A percentile compares a stretch with the other conserved stretches of the same genome.
These are phyloP conservation scores for Ormyrus rosae DNA, from an alignment of 2,888 invertebrate species.

Conservation along the genomic window DNA sequence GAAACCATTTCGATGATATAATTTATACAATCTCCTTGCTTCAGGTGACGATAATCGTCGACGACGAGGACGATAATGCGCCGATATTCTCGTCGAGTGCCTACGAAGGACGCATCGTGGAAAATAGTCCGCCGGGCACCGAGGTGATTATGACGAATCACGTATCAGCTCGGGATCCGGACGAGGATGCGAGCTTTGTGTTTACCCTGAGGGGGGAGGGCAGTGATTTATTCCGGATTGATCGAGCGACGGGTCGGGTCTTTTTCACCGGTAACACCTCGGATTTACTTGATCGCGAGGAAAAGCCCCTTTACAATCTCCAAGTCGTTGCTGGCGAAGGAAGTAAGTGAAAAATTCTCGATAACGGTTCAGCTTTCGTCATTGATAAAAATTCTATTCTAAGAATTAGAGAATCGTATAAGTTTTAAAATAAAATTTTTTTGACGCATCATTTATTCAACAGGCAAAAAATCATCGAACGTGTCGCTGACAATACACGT, in stretches of 20 bases:
- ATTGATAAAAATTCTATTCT: not conserved
- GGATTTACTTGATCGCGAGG: constrained; percentile 84
- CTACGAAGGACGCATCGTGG: constrained; percentile 87
- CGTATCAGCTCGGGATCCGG: constrained; percentile 85
- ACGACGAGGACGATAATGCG: constrained; percentile 92
- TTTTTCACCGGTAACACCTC: constrained; percentile 77
- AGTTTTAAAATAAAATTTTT: not conserved
- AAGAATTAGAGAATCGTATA: too few species aligned
- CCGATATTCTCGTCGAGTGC: constrained; percentile 84
- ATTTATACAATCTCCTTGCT: constrained; percentile 26
- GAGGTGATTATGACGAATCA: constrained; percentile 83
- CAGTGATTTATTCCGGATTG: constrained; percentile 84
- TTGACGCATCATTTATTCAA: constrained; percentile 55
- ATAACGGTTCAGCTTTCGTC: not conserved
- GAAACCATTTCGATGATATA: not conserved
- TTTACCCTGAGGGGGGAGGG: constrained; percentile 86
- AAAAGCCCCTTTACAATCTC: constrained; percentile 82
- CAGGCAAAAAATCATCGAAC: constrained; percentile 85
- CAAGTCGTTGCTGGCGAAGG: constrained; percentile 86
- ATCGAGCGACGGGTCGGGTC: constrained; percentile 81
- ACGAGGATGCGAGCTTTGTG: constrained; percentile 83
- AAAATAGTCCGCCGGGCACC: constrained; percentile 85
- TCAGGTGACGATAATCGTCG: constrained; percentile 84
- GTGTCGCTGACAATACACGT: constrained; percentile 84
- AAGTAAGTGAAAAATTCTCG: constrained; percentile 66